Evolutionary conservation across 2,888 invertebrate species (phyloP).

Genomic region (Sarcophaga caerulescens): DNA sequence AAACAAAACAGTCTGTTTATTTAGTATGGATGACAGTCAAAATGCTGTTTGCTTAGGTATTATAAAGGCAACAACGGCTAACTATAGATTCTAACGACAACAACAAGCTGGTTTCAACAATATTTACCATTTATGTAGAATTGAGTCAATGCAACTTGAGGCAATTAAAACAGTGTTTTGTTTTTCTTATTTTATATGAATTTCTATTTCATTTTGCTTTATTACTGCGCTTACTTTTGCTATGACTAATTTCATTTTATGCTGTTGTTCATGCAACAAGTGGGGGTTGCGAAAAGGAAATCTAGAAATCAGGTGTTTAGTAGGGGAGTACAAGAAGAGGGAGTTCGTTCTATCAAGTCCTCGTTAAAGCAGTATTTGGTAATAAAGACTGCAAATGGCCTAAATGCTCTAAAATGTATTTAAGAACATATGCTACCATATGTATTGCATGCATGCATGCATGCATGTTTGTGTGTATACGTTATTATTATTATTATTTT

Average conservation of each 20-base stretch:
- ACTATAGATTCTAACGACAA: slow-evolving; percentile 24
- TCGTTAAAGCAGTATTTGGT: slow-evolving; percentile 56
- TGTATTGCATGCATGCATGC: neutral
- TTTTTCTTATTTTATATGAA: slow-evolving; percentile 22
- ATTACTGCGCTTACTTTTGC: slow-evolving; percentile 28
- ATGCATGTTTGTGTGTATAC: too few relatives aligned
- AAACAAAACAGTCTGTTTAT: slow-evolving; percentile 4
- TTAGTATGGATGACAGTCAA: neutral
- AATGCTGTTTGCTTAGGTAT: too few relatives aligned
- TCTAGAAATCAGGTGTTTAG: neutral
- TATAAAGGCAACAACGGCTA: neutral
- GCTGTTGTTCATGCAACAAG: slow-evolving; percentile 35
- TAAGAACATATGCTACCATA: neutral
- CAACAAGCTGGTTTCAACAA: slow-evolving; percentile 62
- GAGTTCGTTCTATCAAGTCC: slow-evolving; percentile 19
- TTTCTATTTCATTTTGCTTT: slow-evolving; percentile 12
- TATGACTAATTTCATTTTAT: slow-evolving; percentile 32
- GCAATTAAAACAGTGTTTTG: slow-evolving; percentile 59
- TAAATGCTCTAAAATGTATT: slow-evolving; percentile 49
- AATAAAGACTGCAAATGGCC: slow-evolving; percentile 54
- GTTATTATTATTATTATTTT: neutral
- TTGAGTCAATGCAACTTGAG: slow-evolving; percentile 66
- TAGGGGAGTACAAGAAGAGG: slow-evolving; percentile 3
- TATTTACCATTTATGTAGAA: slow-evolving; percentile 66
- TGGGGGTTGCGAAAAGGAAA: slow-evolving; percentile 25